phyloP scores from a whole-genome alignment of 2,888 invertebrate genomes.

The Crossocerus cetratus region DNA sequence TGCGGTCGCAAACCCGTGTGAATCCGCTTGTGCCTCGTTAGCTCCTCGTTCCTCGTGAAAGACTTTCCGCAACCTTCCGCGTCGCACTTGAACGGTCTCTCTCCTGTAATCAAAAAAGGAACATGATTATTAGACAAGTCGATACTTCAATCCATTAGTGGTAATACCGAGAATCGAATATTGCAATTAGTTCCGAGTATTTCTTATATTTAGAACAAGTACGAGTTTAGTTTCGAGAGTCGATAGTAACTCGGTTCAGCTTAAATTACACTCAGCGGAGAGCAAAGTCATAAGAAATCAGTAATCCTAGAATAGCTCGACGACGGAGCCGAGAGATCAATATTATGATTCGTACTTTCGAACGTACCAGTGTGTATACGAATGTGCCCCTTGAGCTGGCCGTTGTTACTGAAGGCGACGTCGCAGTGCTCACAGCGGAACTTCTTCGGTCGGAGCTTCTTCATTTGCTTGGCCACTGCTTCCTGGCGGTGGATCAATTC shows the following conservation, averaged over 20 bases:
- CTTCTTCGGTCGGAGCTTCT: conserved; percentile 91
- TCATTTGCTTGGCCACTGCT: conserved; percentile 67
- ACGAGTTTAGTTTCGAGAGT: too few species aligned
- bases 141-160: too few species aligned
- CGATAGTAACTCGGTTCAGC: too few species aligned
- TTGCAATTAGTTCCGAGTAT: too few species aligned
- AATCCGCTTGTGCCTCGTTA: conserved; percentile 93
- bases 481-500: conserved; percentile 67
- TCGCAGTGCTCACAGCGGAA: conserved; percentile 94
- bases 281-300: neutral
- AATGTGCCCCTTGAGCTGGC: conserved; percentile 94
- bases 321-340: too few species aligned
- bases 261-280: too few species aligned
- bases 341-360: neutral
- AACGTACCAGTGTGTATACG: conserved; percentile 89
- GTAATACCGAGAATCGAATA: too few species aligned
- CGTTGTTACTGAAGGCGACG: conserved; percentile 95
- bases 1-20: conserved; percentile 92
- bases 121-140: neutral
- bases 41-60: conserved; percentile 93
- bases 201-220: too few species aligned
- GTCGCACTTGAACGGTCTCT: conserved; percentile 92
- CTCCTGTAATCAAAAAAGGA: conserved; percentile 79
- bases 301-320: too few species aligned
- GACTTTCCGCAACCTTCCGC: conserved; percentile 91